Evolutionary conservation across 2,888 invertebrate species (phyloP).

Genomic region (Hypercompe scribonia): DNA sequence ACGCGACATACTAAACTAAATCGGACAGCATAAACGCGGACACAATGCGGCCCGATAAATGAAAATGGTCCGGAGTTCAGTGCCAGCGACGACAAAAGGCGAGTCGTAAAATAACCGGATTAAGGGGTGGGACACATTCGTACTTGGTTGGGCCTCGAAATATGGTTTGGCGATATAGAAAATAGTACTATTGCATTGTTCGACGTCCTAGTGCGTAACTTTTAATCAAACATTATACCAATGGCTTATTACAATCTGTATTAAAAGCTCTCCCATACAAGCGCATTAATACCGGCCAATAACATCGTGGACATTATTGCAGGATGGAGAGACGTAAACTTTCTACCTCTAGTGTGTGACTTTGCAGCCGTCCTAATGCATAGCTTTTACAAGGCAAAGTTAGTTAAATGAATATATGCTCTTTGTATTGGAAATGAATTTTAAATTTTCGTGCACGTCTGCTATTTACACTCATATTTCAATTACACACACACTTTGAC

Average conservation of each 20-base stretch:
- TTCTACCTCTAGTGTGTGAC: no score
- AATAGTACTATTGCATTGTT: background rate
- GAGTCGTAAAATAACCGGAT: constrained; percentile 81
- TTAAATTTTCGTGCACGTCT: background rate
- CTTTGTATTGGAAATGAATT: background rate
- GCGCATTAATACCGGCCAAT: no score
- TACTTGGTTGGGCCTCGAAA: constrained; percentile 51
- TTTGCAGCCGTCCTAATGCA: no score
- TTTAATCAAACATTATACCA: background rate
- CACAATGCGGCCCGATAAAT: constrained; percentile 77
- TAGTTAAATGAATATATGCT: background rate
- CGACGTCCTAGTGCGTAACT: background rate
- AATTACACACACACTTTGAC: no score
- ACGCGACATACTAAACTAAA: constrained; percentile 61
- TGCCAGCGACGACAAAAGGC: constrained; percentile 70
- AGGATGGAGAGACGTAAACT: no score
- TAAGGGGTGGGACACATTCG: constrained; percentile 72
- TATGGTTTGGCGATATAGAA: constrained; percentile 19
- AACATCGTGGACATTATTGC: no score
- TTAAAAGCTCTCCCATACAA: no score
- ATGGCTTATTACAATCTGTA: background rate
- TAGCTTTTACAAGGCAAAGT: background rate
- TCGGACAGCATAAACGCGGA: constrained; percentile 59
- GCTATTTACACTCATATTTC: no score
- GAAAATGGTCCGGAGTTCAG: constrained; percentile 74